phyloP scores from a whole-genome alignment of 2,797 vertebrate genomes.

The Aselliscus stoliczkanus region DNA sequence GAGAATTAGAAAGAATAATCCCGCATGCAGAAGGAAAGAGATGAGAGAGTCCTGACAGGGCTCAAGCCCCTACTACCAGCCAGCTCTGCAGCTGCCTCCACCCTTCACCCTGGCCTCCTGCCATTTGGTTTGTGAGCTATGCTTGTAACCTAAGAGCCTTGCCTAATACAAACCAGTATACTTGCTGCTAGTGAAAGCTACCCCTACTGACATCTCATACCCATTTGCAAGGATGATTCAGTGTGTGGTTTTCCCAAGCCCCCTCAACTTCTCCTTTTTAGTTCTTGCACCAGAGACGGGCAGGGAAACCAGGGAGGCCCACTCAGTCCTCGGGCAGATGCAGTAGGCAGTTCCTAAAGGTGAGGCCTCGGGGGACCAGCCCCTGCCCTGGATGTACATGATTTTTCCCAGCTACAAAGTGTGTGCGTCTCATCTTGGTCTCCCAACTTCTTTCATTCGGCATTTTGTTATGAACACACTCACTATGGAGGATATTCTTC shows the following conservation, averaged over 20 bases:
- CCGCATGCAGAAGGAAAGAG: background rate
- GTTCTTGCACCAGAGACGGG: background rate
- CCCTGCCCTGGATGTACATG: background rate
- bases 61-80: background rate
- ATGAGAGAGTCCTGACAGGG: background rate
- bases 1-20: background rate
- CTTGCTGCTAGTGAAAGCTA: background rate
- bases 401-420: background rate
- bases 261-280: background rate
- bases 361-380: background rate
- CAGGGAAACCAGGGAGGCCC: background rate
- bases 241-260: background rate
- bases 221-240: background rate
- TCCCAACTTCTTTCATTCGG: background rate
- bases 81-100: background rate
- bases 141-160: background rate
- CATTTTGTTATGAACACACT: background rate
- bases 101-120: background rate
- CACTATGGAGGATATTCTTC: background rate
- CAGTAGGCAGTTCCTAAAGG: background rate
- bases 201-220: background rate
- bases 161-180: background rate
- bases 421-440: background rate
- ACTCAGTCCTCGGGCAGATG: background rate
- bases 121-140: background rate